Conservation (phyloP, 2,113 vertebrate genomes). For the Tyrannus savana region DNA sequence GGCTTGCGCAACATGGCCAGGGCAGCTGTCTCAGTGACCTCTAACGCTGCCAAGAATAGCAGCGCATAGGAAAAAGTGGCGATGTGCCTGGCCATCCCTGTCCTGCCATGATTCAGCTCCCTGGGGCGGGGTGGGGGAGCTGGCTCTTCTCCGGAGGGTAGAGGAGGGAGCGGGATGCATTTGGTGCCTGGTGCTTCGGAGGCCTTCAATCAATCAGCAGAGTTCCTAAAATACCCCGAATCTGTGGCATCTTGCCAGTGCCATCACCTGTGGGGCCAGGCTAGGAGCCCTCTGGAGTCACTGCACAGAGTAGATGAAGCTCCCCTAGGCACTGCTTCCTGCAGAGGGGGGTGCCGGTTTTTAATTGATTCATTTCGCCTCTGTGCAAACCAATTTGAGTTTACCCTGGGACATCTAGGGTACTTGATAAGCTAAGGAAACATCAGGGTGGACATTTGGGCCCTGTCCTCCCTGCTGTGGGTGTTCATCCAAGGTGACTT, state of each 20-base stretch:
- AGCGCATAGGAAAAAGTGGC: accelerated
- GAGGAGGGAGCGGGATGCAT: background rate
- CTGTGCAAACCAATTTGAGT: background rate
- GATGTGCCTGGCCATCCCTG: background rate
- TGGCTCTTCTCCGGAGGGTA: background rate
- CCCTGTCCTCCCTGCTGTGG: accelerated
- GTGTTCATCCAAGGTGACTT: background rate
- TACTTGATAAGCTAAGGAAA: background rate
- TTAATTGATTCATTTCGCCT: accelerated
- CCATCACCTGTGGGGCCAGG: accelerated
- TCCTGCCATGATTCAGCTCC: background rate
- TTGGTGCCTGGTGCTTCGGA: accelerated
- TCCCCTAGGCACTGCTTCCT: background rate
- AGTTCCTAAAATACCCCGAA: background rate
- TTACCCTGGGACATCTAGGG: background rate
- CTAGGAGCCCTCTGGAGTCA: background rate
- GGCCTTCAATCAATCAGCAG: background rate
- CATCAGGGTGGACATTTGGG: accelerated
- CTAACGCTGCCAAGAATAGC: background rate
- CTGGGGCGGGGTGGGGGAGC: background rate
- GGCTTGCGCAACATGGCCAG: accelerated
- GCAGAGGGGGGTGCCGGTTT: background rate
- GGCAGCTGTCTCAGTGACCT: background rate
- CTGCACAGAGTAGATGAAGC: accelerated
- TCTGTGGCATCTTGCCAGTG: background rate